Conservation (phyloP, 2,113 vertebrate genomes). For the Entomyzon cyanotis region DNA sequence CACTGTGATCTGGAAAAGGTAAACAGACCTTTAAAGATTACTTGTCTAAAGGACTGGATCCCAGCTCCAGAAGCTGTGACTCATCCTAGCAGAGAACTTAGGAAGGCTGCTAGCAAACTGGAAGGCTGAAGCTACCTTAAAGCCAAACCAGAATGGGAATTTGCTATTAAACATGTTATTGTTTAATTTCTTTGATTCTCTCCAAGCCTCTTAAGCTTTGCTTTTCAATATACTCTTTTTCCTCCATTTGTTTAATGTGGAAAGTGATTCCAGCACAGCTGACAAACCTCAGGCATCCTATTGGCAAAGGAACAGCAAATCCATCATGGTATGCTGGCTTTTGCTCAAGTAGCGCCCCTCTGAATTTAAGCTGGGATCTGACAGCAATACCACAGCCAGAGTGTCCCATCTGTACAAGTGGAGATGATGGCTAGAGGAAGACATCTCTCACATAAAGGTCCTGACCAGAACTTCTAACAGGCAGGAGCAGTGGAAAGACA, state of each 20-base stretch:
- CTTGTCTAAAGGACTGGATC: constrained; percentile 1
- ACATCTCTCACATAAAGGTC: background rate
- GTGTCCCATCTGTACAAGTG: background rate
- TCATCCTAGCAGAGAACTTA: constrained; percentile 37
- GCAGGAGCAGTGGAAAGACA: background rate
- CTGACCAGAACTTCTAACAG: background rate
- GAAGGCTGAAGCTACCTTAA: constrained; percentile 50
- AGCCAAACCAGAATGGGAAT: constrained; percentile 59
- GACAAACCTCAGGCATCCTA: constrained; percentile 57
- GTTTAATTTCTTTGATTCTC: constrained; percentile 31
- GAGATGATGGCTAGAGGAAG: background rate
- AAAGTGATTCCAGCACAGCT: constrained; percentile 48
- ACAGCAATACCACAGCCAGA: background rate
- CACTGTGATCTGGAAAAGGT: background rate
- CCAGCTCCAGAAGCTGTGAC: constrained; percentile 31
- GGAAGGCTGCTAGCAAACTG: constrained; percentile 6
- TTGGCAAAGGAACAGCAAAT: constrained; percentile 14
- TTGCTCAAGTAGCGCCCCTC: background rate
- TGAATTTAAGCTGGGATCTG: background rate
- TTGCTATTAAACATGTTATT: constrained; percentile 36
- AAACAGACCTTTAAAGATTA: constrained; percentile 3
- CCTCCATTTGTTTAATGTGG: constrained; percentile 31
- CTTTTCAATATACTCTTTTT: background rate
- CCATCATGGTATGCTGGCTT: background rate
- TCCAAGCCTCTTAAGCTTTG: constrained; percentile 26